phyloP scores from a whole-genome alignment of 2,797 vertebrate genomes.

The Cyclura pinguis region DNA sequence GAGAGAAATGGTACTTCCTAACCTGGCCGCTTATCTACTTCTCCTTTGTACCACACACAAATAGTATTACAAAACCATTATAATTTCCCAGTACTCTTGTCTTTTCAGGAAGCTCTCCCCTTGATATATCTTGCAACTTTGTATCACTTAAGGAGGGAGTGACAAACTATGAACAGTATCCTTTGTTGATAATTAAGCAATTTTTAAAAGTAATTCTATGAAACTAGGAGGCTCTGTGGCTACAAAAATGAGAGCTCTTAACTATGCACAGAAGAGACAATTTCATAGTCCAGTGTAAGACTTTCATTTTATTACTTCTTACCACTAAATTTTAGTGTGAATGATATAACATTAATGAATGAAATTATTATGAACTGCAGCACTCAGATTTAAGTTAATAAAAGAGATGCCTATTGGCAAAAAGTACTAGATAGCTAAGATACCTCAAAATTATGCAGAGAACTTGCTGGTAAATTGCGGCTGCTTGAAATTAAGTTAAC shows the following conservation, averaged over 20 bases:
- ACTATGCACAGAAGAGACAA: background rate
- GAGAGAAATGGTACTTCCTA: background rate
- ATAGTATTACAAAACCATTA: too few relatives aligned
- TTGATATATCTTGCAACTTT: background rate
- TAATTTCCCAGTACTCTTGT: too few relatives aligned
- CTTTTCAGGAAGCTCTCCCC: background rate
- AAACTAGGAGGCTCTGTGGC: background rate
- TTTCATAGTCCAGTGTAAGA: slow-evolving; percentile 46
- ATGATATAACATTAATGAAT: slow-evolving; percentile 27
- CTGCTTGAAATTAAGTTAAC: background rate
- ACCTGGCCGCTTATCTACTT: background rate
- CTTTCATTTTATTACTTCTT: slow-evolving; percentile 44
- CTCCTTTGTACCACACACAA: too few relatives aligned
- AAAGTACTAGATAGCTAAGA: background rate
- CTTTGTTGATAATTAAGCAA: background rate
- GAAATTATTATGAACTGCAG: background rate
- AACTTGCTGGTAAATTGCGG: background rate
- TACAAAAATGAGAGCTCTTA: background rate
- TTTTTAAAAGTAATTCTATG: background rate
- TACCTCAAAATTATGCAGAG: background rate
- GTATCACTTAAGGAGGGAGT: background rate
- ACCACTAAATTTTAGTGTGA: slow-evolving; percentile 24
- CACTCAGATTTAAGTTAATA: slow-evolving; percentile 20
- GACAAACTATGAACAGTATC: background rate
- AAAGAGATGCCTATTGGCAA: slow-evolving; percentile 42